These are phyloP conservation scores for Odocoileus hemionus DNA, from an alignment of 2,113 vertebrate genomes.

Conservation along the genomic window DNA sequence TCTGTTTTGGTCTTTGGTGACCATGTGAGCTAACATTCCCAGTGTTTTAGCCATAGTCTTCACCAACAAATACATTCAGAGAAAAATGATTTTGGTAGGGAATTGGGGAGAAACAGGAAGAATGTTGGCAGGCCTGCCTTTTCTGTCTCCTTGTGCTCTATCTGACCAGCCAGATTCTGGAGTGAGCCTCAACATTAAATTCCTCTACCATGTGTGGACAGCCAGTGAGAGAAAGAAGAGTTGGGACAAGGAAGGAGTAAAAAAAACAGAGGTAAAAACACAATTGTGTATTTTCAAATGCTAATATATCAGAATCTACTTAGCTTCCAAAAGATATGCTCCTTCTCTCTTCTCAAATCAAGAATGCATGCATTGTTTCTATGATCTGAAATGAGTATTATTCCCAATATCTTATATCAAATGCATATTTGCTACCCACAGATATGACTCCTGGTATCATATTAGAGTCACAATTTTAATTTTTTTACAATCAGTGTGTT, in stretches of 20 bases:
- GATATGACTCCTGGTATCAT: neutral
- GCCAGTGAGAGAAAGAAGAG: neutral
- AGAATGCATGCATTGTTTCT: neutral
- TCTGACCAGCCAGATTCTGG: constrained; percentile 14
- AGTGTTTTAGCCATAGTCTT: neutral
- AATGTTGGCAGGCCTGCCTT: neutral
- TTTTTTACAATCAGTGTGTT: neutral
- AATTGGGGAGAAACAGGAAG: neutral
- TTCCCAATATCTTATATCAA: neutral
- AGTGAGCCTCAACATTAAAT: neutral
- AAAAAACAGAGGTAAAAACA: neutral
- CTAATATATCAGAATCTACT: neutral
- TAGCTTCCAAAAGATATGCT: neutral
- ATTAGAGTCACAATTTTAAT: neutral
- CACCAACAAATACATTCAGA: neutral
- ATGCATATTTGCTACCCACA: neutral
- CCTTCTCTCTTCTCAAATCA: neutral
- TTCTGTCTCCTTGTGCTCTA: constrained; percentile 1
- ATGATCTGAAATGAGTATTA: neutral
- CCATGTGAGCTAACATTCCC: neutral
- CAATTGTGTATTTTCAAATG: neutral
- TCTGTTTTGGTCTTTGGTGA: constrained; percentile 3
- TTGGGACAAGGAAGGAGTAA: neutral
- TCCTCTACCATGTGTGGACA: neutral
- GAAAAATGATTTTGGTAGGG: neutral